phyloP scores from a whole-genome alignment of 1,140 invertebrate species.

The Drosophila athabasca region DNA sequence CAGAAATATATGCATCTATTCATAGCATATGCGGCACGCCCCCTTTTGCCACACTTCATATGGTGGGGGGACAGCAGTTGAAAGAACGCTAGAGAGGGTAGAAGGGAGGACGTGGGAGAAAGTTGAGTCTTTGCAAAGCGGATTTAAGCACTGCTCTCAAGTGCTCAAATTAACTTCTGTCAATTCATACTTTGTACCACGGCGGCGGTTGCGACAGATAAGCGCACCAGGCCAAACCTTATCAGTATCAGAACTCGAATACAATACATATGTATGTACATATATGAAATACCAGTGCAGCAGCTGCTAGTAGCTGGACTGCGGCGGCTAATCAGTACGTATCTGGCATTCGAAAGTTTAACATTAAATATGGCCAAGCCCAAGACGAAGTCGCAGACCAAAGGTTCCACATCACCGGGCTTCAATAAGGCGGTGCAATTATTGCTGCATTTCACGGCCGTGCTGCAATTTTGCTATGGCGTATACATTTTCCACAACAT shows the following conservation, averaged over 20 bases:
- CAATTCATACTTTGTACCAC: constrained; percentile 56
- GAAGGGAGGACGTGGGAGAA: neutral
- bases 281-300: constrained; percentile 4
- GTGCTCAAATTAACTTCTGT: constrained; percentile 20
- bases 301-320: constrained; percentile 28
- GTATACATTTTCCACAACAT: constrained; percentile 54
- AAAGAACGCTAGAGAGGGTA: constrained; percentile 3
- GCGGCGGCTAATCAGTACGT: constrained; percentile 60
- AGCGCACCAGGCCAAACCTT: constrained; percentile 26
- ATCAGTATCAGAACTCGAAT: constrained; percentile 34
- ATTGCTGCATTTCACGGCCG: constrained; percentile 65
- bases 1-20: constrained; percentile 42
- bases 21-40: constrained; percentile 48
- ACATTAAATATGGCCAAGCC: constrained; percentile 66
- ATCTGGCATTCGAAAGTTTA: constrained; percentile 48
- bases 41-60: neutral
- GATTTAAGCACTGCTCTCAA: constrained; percentile 27
- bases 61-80: neutral
- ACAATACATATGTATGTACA: constrained; percentile 6
- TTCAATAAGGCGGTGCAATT: constrained; percentile 64
- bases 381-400: constrained; percentile 58
- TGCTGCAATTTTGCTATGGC: constrained; percentile 65
- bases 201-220: constrained; percentile 39
- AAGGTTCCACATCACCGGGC: constrained; percentile 61
- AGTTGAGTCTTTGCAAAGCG: constrained; percentile 10